Evolutionary conservation across 2,888 invertebrate genomes (phyloP), one percentile per base, ranked within the genome.

Genomic region (Creontiades dilutus): DNA sequence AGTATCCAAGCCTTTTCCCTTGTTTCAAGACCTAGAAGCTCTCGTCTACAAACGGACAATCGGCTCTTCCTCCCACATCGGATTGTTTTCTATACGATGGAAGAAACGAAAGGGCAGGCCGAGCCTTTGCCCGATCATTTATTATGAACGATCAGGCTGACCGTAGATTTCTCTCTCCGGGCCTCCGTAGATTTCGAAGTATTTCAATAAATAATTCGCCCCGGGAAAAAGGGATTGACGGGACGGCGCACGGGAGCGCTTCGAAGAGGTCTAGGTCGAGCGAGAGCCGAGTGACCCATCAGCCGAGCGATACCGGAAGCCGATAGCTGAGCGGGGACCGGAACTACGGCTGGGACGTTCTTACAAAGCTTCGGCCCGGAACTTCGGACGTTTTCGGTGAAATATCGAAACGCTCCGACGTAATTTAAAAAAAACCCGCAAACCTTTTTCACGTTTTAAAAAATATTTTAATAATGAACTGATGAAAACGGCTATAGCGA

Each of bases 311-410:
- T 82, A 52, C 82, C 82, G 82, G 82, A 82, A 82, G 82, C 47
- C 16, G 82, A 82, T 82, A 82, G 82, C 23, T 52, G 47, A 68
- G 23, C 23, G 23, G 55, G 23, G 52, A 27, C 48, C 48, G 48
- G 82, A 48, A 82, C 48, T 48, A 48, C 48, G 48, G 12, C 52
- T 52, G 3, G 57, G 52, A 19, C 52, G n/a, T 16, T 12, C 46
- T 48, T 27, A 82, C 82, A 82, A 82, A 82, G 82, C 82, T 52
- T 27, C 52, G n/a, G n/a, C 3, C 78, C 82, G 48, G 82, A 82
- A 82, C 82, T 52, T 52, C 37, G 47, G 27, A 19, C 16, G 78
- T 78, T 78, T 48, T 82, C 16, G 52, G 82, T 82, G 82, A 82
- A 82, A 82, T 82, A 82, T 82, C 82, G 37, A 78, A 78, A 68